Evolutionary conservation across 1,140 invertebrate species (phyloP).

Genomic region (Zaprionus tsacasi): DNA sequence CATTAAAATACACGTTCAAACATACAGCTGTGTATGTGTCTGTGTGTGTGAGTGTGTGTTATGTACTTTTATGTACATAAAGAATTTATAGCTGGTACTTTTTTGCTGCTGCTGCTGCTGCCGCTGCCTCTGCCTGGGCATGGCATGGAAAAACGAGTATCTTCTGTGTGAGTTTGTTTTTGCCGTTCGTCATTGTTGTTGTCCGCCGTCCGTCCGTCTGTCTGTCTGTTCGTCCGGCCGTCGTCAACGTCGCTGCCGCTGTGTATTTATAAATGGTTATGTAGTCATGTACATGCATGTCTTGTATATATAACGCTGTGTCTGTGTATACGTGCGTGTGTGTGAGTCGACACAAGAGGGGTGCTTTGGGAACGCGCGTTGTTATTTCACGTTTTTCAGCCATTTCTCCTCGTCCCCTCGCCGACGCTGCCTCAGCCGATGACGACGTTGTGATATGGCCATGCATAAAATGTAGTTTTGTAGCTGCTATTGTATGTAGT

Average conservation of each 20-base stretch:
- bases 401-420: constrained; percentile 16
- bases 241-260: constrained; percentile 22
- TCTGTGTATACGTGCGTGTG: constrained; percentile 16
- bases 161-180: constrained; percentile 57
- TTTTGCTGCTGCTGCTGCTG: constrained; percentile 44
- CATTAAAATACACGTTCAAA: constrained; percentile 33
- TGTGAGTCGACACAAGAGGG: constrained; percentile 34
- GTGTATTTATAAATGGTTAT: constrained; percentile 75
- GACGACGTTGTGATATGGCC: constrained; percentile 63
- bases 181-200: constrained; percentile 56
- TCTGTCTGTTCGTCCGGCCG: constrained; percentile 1
- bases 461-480: constrained; percentile 75
- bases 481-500: constrained; percentile 46
- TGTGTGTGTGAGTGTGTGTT: constrained; percentile 28
- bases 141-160: constrained; percentile 77
- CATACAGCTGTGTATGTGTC: constrained; percentile 31
- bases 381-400: constrained; percentile 64
- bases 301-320: constrained; percentile 2
- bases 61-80: constrained; percentile 73
- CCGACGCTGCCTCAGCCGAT: constrained; percentile 13
- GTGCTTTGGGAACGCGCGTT: constrained; percentile 64
- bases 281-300: constrained; percentile 61
- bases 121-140: constrained; percentile 53
- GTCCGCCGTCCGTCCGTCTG: constrained; percentile 18
- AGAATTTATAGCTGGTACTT: constrained; percentile 81